Base-by-base conservation (phyloP, 2,113 vertebrate genomes). In the Sapayoa aenigma region DNA sequence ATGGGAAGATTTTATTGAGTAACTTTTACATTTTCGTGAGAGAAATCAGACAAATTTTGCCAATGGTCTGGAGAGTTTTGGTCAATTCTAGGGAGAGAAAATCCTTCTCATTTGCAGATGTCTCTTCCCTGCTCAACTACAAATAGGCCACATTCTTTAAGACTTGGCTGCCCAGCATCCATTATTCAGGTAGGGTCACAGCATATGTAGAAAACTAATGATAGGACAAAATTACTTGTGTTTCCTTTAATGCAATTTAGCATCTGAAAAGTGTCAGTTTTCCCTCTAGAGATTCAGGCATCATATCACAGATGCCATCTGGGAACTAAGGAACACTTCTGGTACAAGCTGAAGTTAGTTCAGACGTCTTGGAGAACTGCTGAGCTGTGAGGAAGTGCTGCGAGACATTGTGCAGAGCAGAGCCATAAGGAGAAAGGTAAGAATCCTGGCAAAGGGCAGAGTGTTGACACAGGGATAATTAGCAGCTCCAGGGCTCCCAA, bases 161-260 rank as follows among this genome's bases (percentile, higher is more conserved):
- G 14, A 71, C 28, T 41, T 24, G 39, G 62, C 25, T 78, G 52
- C n/a, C 39, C 55, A 35, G 33, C 33, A 41, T 24, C 12, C 13
- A 6, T 58, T 24, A 25, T 12, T 15, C 47, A 47, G 39, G 5
- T 11, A 53, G 28, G 25, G 21, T 55, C 73, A 33, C 30, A 50
- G 18, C 28, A 10, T 2, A n/a, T 0, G 1, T 10, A 72, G 24
- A 53, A 22, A 95, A 73, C 14, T 31, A 35, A 33, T 0, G 2
- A 24, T 11, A 65, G 24, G 20, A 47, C 58, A 78, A 80, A 67
- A 63, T 30, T 8, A n/a, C 24, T 89, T 79, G n/a, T 39, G 12
- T 58, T 65, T 68, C n/a, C 33, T 87, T 92, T 47, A 39, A 55
- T 23, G 11, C 7, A 77, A 16, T 58, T 79, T 56, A 87, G 46